Evolutionary conservation across 1,140 invertebrate species (phyloP), one percentile per base, ranked within the genome.

Genomic region (Zeugodacus cucurbitae): DNA sequence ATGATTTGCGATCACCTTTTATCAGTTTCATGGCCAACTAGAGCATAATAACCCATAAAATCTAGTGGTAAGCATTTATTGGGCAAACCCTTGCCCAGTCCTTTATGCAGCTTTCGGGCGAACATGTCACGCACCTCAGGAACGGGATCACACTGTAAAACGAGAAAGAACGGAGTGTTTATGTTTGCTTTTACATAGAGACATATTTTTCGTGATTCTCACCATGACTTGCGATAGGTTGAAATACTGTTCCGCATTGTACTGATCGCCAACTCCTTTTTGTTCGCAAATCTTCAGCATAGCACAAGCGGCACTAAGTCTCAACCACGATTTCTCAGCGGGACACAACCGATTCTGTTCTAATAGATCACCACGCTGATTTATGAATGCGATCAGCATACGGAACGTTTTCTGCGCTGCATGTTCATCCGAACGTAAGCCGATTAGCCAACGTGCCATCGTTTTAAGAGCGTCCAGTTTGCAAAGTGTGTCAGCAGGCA

Each of bases 211-310:
- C 11, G 0, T 78, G 34, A 22, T 11, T 29, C 44, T 59, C 34
- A 96, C 96, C 95, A 99, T 98, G 14, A 99, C 95, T 90, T 97
- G 96, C 1, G 98, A 98, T 22, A 99, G 94, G 90, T 97, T 97
- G 92, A 98, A 98, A 94, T 98, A 99, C 94, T 99, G 98, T 91
- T 99, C 98, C 1, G 97, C 96, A 14, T 96, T 97, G 91, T 98
- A 98, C 91, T 99, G 97, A 94, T 99, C 98, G 26, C 98, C 97
- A 70, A 99, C 98, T 88, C 97, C 97, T 93, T 98, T 98, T 92
- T 99, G 98, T 92, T 99, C 98, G 94, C 98, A 98, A 59, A 99
- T 97, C 94, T 99, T 99, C 34, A 99, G 93, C 97, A 99, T 99
- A 22, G 98, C 98, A 93, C 97, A 97, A 37, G 98, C 98, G 44